These are phyloP conservation scores for Trypoxylus dichotomus DNA, from an alignment of 1,140 invertebrate genomes.

Conservation along the genomic window DNA sequence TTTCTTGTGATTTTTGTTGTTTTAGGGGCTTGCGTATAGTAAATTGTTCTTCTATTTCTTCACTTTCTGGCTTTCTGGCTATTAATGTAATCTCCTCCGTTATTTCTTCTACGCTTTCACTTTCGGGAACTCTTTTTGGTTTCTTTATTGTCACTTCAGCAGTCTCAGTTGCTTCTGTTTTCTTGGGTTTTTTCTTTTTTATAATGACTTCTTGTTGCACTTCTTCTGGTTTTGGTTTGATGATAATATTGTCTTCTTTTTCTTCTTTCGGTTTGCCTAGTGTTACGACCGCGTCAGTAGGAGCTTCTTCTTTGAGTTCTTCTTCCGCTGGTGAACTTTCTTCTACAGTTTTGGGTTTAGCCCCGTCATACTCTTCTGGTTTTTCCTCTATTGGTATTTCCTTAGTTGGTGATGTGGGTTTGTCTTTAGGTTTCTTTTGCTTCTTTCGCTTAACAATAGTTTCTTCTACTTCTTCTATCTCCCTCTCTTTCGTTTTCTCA, in stretches of 20 bases:
- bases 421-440: conserved; percentile 40
- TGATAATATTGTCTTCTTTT: conserved; percentile 48
- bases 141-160: conserved; percentile 36
- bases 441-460: conserved; percentile 46
- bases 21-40: conserved; percentile 34
- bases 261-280: conserved; percentile 51
- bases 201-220: conserved; percentile 44
- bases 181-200: conserved; percentile 42
- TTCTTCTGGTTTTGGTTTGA: conserved; percentile 53
- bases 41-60: conserved; percentile 45
- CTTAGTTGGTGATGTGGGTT: conserved; percentile 33
- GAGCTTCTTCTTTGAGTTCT: conserved; percentile 40
- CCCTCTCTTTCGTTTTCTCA: conserved; percentile 35
- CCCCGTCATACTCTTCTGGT: conserved; percentile 42
- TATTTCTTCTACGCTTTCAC: conserved; percentile 29
- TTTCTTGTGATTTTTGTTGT: conserved; percentile 43
- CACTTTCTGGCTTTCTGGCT: conserved; percentile 50
- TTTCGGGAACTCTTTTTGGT: conserved; percentile 43
- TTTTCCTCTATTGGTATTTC: conserved; percentile 48
- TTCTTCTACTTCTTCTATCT: conserved; percentile 42
- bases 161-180: conserved; percentile 35
- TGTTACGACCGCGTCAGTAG: conserved; percentile 51
- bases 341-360: not conserved
- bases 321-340: conserved; percentile 36
- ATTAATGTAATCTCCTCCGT: conserved; percentile 34